Evolutionary conservation across 1,140 invertebrate genomes (phyloP).

Genomic region (Brachionus paranguensis): DNA sequence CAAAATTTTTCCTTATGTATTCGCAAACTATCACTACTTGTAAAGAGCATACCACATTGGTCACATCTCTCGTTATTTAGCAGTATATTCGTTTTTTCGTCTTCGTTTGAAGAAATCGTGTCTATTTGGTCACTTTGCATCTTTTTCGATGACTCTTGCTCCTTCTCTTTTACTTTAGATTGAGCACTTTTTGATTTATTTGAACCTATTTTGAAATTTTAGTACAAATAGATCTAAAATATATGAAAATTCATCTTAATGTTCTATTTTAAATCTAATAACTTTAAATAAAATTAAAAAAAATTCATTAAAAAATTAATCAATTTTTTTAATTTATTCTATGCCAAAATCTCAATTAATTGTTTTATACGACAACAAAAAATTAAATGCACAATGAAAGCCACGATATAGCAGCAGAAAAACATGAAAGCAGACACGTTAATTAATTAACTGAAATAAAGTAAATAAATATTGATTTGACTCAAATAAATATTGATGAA

Average conservation of each 20-base stretch:
- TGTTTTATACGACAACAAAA: too few species aligned
- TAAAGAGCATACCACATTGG: conserved; percentile 39
- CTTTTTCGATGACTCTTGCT: neutral
- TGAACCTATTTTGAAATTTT: conserved; percentile 37
- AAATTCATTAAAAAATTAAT: too few species aligned
- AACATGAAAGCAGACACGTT: too few species aligned
- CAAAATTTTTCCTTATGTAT: conserved; percentile 27
- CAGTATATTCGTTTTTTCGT: neutral
- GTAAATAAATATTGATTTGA: too few species aligned
- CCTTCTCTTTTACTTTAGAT: neutral
- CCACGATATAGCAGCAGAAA: too few species aligned
- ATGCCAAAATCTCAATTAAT: too few species aligned
- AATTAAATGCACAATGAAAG: too few species aligned
- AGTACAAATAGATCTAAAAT: neutral
- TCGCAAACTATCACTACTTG: neutral
- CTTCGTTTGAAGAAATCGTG: neutral
- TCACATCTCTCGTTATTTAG: conserved; percentile 32
- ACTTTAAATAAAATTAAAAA: too few species aligned
- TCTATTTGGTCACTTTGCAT: neutral
- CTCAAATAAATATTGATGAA: too few species aligned
- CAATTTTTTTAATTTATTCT: too few species aligned
- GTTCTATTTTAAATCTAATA: too few species aligned
- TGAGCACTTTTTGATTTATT: conserved; percentile 13
- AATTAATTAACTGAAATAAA: too few species aligned
- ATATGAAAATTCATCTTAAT: neutral